Evolutionary conservation across 1,140 invertebrate species (phyloP), one percentile per base, ranked within the genome.

Genomic region (Drosophila rufa): DNA sequence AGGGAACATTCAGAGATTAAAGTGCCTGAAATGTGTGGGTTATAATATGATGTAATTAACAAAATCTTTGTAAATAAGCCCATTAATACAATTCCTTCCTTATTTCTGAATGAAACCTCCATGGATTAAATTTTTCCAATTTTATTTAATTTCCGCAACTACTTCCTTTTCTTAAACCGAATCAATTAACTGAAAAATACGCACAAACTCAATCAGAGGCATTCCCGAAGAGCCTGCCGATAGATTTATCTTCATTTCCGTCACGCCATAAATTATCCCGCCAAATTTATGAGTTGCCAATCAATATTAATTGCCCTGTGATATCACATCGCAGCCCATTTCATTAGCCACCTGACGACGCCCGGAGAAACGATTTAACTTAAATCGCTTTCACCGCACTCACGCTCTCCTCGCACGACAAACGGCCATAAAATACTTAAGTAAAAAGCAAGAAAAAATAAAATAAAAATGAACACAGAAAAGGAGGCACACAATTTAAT

Each of bases 281-380:
- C 22, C 36, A 51, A 74, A 73, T 74, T 74, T 74, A 74, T 74
- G 70, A 73, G 70, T 60, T 73, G 58, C 70, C 68, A 76, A 66
- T 76, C 47, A 76, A 76, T 68, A 77, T 68, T 77, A 69, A 69
- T 77, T 77, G 74, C 47, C 46, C 62, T 45, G 15, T 46, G 53
- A 27, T 33, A 78, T 62, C 33, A 56, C 38, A 60, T 78, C 25
- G 57, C 25, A 50, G 67, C 19, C 22, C 56, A 50, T 60, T 69
- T 78, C 57, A 78, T 77, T 69, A 61, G 75, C 75, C 57, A 59
- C 48, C 75, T 78, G 75, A 50, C 36, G 33, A 40, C 48, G 45
- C 64, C 64, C 12, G 45, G 22, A 33, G 64, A 40, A 68, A 36
- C 17, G 56, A 78, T 78, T 78, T 60, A 78, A 78, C 56, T 48